Evolutionary conservation across 1,140 invertebrate species (phyloP).

Genomic region (Dendroctonus ponderosae): DNA sequence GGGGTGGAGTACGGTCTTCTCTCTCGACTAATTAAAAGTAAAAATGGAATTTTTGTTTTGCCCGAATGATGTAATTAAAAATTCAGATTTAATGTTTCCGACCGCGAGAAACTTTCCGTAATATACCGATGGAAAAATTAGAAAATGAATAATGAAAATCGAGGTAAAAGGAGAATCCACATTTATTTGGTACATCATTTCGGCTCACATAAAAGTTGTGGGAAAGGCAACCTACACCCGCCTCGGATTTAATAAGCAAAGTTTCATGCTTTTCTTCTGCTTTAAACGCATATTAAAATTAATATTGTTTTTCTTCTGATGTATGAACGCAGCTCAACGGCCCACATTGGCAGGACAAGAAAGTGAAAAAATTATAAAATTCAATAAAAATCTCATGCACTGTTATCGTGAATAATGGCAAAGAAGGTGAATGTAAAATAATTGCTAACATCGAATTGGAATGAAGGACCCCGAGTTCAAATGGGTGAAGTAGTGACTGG

Average conservation of each 20-base stretch:
- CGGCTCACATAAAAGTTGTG: slow-evolving; percentile 11
- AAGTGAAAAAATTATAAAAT: no score
- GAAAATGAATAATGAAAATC: slow-evolving; percentile 36
- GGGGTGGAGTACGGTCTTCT: slow-evolving; percentile 30
- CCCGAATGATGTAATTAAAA: slow-evolving; percentile 50
- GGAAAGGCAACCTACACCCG: slow-evolving; percentile 1
- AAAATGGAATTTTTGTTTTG: slow-evolving; percentile 51
- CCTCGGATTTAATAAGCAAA: slow-evolving; percentile 16
- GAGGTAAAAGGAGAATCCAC: slow-evolving; percentile 21
- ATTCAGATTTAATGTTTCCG: slow-evolving; percentile 44
- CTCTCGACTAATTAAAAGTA: slow-evolving; percentile 49
- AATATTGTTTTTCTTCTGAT: no score
- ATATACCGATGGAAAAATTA: slow-evolving; percentile 36
- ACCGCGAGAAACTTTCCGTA: slow-evolving; percentile 36
- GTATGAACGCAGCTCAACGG: no score
- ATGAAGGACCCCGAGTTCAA: no score
- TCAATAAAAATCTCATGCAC: no score
- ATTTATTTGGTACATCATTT: slow-evolving; percentile 14
- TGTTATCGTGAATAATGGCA: no score
- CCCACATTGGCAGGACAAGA: no score
- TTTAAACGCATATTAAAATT: background rate
- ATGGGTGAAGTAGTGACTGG: no score
- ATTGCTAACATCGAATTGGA: no score
- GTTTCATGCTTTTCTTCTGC: slow-evolving; percentile 6
- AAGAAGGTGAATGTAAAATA: no score